A percentile compares a stretch with the other conserved stretches of the same genome.
Evolutionary conservation across 2,113 vertebrate species (phyloP).

Genomic region (Ochotona curzoniae): DNA sequence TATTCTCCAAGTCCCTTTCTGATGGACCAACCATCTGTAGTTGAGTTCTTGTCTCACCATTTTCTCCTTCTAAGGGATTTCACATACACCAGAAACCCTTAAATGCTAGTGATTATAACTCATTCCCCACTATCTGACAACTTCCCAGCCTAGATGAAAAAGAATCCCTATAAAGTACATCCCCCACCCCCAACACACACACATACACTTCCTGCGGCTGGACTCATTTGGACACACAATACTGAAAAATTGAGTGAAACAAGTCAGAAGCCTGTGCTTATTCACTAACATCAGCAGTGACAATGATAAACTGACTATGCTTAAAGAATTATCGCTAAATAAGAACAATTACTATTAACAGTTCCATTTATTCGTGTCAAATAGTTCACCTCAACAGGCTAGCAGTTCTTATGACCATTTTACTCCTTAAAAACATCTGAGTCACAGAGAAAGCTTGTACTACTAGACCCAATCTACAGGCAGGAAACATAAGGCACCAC

Average conservation of each 20-base stretch:
- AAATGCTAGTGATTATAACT: constrained; percentile 14
- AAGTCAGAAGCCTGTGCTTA: background rate
- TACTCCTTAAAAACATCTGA: background rate
- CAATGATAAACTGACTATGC: background rate
- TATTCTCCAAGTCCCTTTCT: background rate
- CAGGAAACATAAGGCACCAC: background rate
- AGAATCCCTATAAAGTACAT: constrained; percentile 24
- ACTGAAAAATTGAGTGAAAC: background rate
- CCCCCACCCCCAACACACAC: background rate
- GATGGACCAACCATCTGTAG: background rate
- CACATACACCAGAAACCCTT: background rate
- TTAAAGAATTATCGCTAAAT: background rate
- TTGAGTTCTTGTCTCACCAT: background rate
- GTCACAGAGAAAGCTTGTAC: background rate
- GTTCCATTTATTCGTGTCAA: constrained; percentile 17
- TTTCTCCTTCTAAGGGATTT: constrained; percentile 11
- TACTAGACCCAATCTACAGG: background rate
- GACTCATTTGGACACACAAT: background rate
- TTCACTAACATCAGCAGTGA: background rate
- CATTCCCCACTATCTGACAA: background rate
- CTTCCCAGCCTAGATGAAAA: background rate
- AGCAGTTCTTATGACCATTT: background rate
- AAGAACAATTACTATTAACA: background rate
- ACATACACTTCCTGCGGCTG: background rate
- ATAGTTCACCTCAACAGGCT: constrained; percentile 31